Evolutionary conservation across 2,797 vertebrate species (phyloP).

Genomic region (Brachyalestes nurse): DNA sequence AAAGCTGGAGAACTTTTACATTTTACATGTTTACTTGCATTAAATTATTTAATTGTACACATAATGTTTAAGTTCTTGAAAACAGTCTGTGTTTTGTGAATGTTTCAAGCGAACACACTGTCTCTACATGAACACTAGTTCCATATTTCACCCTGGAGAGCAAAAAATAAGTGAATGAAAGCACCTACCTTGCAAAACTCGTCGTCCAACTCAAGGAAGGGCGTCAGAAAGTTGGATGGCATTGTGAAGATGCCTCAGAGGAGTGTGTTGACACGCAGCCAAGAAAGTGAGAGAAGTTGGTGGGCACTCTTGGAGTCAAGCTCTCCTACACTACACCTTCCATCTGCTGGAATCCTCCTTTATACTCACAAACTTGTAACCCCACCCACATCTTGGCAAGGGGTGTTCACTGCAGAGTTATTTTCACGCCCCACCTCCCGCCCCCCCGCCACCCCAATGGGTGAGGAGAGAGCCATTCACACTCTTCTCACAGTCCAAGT

Average conservation of each 20-base stretch:
- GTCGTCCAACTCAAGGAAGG: constrained; percentile 80
- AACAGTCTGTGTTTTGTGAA: no score
- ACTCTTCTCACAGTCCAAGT: constrained; percentile 17
- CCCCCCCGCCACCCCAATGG: background rate
- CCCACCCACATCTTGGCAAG: constrained; percentile 57
- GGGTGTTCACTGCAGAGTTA: constrained; percentile 37
- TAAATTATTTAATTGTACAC: no score
- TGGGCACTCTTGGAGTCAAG: constrained; percentile 29
- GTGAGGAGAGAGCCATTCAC: constrained; percentile 42
- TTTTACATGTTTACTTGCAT: no score
- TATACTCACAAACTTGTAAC: constrained; percentile 72
- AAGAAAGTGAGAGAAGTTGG: constrained; percentile 27
- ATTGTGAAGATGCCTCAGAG: constrained; percentile 67
- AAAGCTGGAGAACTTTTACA: no score
- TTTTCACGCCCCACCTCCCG: constrained; percentile 24
- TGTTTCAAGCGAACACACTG: no score
- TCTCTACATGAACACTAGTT: background rate
- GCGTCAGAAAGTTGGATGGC: constrained; percentile 79
- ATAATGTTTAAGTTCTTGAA: no score
- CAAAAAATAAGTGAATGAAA: background rate
- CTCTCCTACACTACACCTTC: constrained; percentile 65
- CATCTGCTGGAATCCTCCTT: constrained; percentile 80
- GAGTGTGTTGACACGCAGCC: constrained; percentile 20
- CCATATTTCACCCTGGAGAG: background rate
- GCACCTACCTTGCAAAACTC: constrained; percentile 82